Conservation (phyloP, 92 coral and sea anemone species). For the Phenganax marumi region DNA sequence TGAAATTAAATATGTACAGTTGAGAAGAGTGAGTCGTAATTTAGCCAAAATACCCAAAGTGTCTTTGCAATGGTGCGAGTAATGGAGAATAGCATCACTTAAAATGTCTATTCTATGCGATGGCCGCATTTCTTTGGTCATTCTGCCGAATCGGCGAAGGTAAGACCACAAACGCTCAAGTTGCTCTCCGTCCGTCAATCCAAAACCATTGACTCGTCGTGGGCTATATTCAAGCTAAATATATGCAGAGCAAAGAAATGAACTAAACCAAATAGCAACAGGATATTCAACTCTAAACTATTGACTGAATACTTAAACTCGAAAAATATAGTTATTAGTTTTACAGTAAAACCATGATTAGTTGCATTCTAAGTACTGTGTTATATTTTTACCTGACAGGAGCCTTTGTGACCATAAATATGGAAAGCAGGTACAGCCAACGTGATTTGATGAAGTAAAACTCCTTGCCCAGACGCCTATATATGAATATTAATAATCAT, state of each 20-base stretch:
- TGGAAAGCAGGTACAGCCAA: slow-evolving; percentile 20
- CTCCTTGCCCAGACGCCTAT: background rate
- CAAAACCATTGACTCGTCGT: background rate
- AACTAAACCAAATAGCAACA: background rate
- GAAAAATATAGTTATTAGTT: background rate
- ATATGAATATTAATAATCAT: background rate
- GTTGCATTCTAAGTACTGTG: too few species aligned
- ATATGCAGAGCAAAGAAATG: background rate
- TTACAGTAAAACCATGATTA: too few species aligned
- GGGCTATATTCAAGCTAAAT: slow-evolving; percentile 14
- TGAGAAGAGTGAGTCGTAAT: too few species aligned
- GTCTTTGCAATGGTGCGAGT: too few species aligned
- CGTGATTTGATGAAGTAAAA: background rate
- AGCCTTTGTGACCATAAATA: slow-evolving; percentile 16
- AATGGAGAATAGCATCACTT: background rate
- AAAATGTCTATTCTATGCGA: background rate
- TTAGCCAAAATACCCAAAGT: too few species aligned
- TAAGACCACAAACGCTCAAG: slow-evolving; percentile 12
- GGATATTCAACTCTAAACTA: background rate
- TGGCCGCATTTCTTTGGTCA: slow-evolving; percentile 22
- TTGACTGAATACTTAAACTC: background rate
- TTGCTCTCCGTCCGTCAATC: slow-evolving; percentile 5
- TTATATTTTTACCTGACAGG: background rate
- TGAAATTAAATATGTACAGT: too few species aligned
- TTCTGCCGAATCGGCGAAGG: background rate